phyloP scores from a whole-genome alignment of 2,113 vertebrate genomes.

The Choloepus hoffmanni region DNA sequence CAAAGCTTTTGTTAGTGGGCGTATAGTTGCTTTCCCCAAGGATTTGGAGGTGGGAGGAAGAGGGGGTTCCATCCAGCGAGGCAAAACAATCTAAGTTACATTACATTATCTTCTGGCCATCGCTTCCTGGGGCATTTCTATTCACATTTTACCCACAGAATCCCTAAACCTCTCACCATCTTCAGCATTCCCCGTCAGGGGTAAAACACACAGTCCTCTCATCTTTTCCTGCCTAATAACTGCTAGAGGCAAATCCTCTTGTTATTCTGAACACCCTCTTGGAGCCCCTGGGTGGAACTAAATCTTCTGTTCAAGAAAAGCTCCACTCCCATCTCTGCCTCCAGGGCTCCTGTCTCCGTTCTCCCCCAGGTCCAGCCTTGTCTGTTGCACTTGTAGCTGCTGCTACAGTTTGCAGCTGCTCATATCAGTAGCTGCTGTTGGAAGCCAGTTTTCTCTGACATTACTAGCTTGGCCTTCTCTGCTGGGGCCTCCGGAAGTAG shows the following conservation, averaged over 20 bases:
- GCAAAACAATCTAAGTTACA: background rate
- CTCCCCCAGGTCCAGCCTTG: too few species aligned
- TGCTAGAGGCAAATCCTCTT: background rate
- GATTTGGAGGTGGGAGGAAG: background rate
- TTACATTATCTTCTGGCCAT: background rate
- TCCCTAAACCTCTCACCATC: background rate
- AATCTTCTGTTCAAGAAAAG: background rate
- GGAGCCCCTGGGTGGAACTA: background rate
- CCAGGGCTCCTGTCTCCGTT: rapidly evolving
- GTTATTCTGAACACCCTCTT: background rate
- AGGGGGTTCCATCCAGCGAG: background rate
- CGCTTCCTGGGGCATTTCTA: background rate
- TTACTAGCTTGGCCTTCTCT: background rate
- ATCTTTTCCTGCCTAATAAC: background rate
- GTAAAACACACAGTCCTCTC: background rate
- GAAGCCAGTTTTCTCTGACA: background rate
- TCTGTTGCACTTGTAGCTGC: background rate
- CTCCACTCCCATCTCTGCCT: background rate
- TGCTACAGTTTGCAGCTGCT: background rate
- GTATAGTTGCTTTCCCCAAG: background rate
- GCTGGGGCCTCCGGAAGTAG: background rate
- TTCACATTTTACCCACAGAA: background rate
- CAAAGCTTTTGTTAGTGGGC: background rate
- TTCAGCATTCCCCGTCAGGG: background rate
- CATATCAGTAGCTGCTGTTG: background rate